phyloP scores from a whole-genome alignment of 2,888 invertebrate genomes.

The Anarsia innoxiella region DNA sequence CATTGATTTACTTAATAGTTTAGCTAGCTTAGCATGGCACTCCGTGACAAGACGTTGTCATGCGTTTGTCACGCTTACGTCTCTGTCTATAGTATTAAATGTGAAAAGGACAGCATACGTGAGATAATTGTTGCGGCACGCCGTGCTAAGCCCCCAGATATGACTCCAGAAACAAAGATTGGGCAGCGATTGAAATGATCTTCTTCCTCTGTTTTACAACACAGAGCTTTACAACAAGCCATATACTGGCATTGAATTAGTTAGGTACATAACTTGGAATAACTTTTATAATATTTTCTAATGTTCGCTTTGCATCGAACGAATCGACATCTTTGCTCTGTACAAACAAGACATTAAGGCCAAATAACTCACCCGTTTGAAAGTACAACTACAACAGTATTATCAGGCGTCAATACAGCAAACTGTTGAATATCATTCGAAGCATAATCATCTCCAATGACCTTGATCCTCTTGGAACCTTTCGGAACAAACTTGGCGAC shows the following conservation, averaged over 20 bases:
- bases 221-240: background rate
- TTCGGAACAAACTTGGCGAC: constrained; percentile 80
- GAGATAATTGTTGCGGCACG: too few species aligned
- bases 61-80: too few species aligned
- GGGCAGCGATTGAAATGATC: too few species aligned
- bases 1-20: too few species aligned
- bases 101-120: too few species aligned
- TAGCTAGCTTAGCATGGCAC: too few species aligned
- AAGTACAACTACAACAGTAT: constrained; percentile 37
- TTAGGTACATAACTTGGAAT: background rate
- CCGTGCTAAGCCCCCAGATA: too few species aligned
- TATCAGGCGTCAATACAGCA: constrained; percentile 34
- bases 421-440: constrained; percentile 21
- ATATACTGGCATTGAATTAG: too few species aligned
- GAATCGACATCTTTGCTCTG: background rate
- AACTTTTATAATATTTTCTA: background rate
- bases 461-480: constrained; percentile 57
- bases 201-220: too few species aligned
- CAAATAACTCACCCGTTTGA: constrained; percentile 33
- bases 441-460: constrained; percentile 17
- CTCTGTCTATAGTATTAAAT: too few species aligned
- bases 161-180: too few species aligned
- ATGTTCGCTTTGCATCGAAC: background rate
- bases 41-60: too few species aligned
- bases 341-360: background rate